A percentile compares a stretch with the other conserved stretches of the same genome.
Conservation (phyloP, 2,797 vertebrate genomes). For the Falco novaeseelandiae region DNA sequence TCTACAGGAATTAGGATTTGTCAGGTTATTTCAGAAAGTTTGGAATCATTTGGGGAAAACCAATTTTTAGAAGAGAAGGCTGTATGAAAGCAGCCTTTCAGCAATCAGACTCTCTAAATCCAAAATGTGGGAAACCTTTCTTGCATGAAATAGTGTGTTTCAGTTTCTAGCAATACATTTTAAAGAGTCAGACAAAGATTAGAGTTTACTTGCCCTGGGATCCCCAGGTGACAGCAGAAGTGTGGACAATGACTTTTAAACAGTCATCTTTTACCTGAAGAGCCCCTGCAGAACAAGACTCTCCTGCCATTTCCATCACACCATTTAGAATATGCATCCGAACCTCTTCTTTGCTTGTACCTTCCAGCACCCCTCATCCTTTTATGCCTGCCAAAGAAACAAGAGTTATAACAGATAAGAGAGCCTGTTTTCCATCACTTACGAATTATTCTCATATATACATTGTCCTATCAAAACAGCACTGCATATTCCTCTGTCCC, state of each 20-base stretch:
- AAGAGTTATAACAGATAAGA: not conserved
- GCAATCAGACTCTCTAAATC: slow-evolving; percentile 24
- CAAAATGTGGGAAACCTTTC: slow-evolving; percentile 52
- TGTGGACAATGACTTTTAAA: not conserved
- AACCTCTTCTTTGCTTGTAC: not conserved
- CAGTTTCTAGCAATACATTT: slow-evolving; percentile 36
- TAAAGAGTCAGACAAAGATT: slow-evolving; percentile 37
- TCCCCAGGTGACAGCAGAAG: not conserved
- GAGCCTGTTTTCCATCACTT: not conserved
- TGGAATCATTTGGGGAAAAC: slow-evolving; percentile 38
- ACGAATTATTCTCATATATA: not conserved
- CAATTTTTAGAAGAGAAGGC: slow-evolving; percentile 42
- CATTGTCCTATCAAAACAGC: not conserved
- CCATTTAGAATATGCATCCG: not conserved
- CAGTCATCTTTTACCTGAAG: not conserved
- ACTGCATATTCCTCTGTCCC: not conserved
- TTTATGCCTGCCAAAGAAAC: not conserved
- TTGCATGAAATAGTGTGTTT: slow-evolving; percentile 56
- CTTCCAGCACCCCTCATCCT: not conserved
- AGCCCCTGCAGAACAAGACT: not conserved
- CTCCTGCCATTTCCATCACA: not conserved
- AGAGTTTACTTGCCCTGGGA: slow-evolving; percentile 7
- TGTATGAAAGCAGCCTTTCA: slow-evolving; percentile 43
- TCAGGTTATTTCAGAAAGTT: slow-evolving; percentile 61
- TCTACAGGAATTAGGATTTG: slow-evolving; percentile 53